These are phyloP conservation scores for Salvelinus namaycush DNA, from an alignment of 2,113 vertebrate genomes.

Conservation along the genomic window DNA sequence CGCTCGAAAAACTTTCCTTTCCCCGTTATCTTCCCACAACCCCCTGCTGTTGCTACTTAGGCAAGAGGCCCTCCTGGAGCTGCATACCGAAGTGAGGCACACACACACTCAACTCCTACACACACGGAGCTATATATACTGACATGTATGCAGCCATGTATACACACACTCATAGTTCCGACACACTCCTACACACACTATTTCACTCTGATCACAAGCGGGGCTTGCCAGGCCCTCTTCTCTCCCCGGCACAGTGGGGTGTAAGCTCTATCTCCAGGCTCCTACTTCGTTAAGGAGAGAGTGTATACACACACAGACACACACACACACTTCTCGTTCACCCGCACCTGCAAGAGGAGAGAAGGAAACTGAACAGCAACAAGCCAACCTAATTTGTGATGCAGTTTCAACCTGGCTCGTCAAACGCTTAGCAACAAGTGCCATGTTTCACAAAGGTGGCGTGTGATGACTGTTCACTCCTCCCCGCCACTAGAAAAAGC, in stretches of 20 bases:
- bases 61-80: conserved; percentile 20
- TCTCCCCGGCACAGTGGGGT: conserved; percentile 15
- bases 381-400: background rate
- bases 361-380: background rate
- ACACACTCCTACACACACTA: background rate
- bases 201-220: conserved; percentile 23
- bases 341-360: background rate
- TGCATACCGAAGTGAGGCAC: conserved; percentile 13
- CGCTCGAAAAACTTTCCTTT: background rate
- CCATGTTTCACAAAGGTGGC: background rate
- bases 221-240: background rate
- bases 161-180: background rate
- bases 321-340: conserved; percentile 4
- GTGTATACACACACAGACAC: background rate
- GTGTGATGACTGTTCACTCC: background rate
- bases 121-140: background rate
- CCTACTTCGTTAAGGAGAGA: conserved; percentile 26
- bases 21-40: conserved; percentile 5
- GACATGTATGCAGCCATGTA: background rate
- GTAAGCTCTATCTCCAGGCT: conserved; percentile 8
- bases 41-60: conserved; percentile 29
- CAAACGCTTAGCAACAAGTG: background rate
- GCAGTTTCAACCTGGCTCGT: background rate
- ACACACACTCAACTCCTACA: background rate
- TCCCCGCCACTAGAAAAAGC: background rate